Evolutionary conservation across 2,797 vertebrate species (phyloP), one percentile per base, ranked within the genome.

Genomic region (Tarsius wallacei): DNA sequence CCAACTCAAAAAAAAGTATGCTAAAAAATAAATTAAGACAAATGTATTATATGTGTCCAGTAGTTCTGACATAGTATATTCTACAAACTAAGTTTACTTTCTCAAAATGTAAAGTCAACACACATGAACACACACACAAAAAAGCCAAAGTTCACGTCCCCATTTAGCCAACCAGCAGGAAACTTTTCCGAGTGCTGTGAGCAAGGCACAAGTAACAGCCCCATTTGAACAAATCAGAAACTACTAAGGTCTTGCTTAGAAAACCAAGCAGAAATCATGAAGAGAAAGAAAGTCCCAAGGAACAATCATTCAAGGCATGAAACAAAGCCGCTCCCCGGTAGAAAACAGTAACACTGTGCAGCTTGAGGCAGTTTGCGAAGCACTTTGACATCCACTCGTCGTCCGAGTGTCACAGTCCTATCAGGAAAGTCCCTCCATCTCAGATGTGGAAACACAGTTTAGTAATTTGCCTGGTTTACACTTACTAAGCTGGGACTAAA

Each of bases 401-500:
- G 93, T 70, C 78, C 24, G 81, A 82, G 71, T 49, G 7, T 55
- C 78, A 87, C 36, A 88, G 77, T 70, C 83, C 76, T 78, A 63
- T 91, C 70, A 92, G 91, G 87, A 94, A 61, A 90, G 89, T 21
- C 51, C 80, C 71, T 26, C 19, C 70, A 93, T 6, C 89, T 55
- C 83, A 96, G 55, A 85, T 8, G 55, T 90, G 70, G 94, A 95
- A 89, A 90, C 31, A 68, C n/a, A 90, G 51, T 16, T 90, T 64
- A 84, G 57, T 64, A 47, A 83, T 87, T 94, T 78, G 24, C 33
- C 77, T 66, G 53, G 63, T 87, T 95, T 93, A 74, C n/a, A 68
- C 68, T 90, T 59, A 93, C 26, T 87, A 91, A 90, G 70, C 87
- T 33, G 84, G 55, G 33, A 89, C 42, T 33, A 87, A 89, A 91